Percentiles rank a stretch among this genome's conserved stretches.
Conservation (phyloP, 2,797 vertebrate species). For the Centropyge bicolor region DNA sequence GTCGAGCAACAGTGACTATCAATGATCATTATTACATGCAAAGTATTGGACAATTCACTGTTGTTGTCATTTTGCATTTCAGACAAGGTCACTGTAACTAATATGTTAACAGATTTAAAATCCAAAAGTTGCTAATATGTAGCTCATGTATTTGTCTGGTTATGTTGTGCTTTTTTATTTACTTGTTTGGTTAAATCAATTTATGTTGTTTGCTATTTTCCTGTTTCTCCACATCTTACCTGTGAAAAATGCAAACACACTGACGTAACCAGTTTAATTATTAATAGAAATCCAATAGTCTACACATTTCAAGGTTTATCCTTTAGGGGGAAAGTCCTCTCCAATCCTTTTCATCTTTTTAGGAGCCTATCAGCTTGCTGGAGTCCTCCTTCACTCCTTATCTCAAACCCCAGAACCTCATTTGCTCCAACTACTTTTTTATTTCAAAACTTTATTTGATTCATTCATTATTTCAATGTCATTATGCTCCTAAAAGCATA, state of each 20-base stretch:
- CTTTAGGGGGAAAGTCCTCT: not conserved
- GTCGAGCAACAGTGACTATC: too few species aligned
- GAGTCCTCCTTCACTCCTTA: not conserved
- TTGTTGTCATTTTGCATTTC: not conserved
- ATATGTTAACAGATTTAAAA: not conserved
- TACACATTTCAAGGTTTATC: not conserved
- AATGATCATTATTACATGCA: too few species aligned
- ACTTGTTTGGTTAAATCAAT: not conserved
- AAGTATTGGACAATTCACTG: too few species aligned
- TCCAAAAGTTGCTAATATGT: not conserved
- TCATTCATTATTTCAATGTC: not conserved
- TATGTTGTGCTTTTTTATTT: not conserved
- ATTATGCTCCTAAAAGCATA: not conserved
- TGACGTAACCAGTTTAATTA: not conserved
- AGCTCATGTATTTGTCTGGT: not conserved
- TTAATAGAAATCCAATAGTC: not conserved
- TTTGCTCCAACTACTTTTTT: not conserved
- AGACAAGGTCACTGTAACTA: not conserved
- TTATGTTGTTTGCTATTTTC: too few species aligned
- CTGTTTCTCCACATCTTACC: too few species aligned
- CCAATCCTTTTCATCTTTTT: not conserved
- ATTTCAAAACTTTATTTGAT: constrained; percentile 13
- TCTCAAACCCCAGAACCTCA: not conserved
- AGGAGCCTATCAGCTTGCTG: not conserved
- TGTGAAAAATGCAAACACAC: not conserved